These are phyloP conservation scores for Venturia canescens DNA, from an alignment of 1,140 invertebrate genomes.

Conservation along the genomic window DNA sequence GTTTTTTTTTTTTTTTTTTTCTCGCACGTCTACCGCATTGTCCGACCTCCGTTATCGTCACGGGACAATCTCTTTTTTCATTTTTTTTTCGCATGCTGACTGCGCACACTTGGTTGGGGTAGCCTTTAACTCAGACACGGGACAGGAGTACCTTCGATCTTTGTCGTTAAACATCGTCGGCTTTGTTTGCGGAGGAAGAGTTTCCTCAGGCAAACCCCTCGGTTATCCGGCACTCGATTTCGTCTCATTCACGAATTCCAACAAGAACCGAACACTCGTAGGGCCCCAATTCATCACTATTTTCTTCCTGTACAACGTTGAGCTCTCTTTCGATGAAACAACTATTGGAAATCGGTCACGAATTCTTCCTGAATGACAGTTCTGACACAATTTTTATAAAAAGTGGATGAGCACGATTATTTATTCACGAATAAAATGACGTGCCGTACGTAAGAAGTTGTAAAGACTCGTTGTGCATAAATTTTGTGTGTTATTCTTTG, in stretches of 20 bases:
- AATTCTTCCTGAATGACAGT: too few relatives aligned
- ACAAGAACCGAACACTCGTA: too few relatives aligned
- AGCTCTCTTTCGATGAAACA: too few relatives aligned
- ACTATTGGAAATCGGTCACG: too few relatives aligned
- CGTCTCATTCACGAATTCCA: too few relatives aligned
- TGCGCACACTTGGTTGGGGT: neutral
- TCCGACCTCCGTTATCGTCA: neutral
- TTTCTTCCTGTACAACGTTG: too few relatives aligned
- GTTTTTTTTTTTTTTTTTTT: slow-evolving; percentile 27
- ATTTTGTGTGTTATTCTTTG: neutral
- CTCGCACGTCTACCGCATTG: slow-evolving; percentile 21
- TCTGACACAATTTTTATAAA: neutral
- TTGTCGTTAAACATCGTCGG: too few relatives aligned
- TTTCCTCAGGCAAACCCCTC: neutral
- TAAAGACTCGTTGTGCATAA: neutral
- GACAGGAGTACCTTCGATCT: neutral
- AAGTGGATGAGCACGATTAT: neutral
- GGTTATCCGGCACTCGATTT: neutral
- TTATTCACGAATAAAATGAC: neutral
- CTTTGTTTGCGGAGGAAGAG: neutral
- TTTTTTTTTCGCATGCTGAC: slow-evolving; percentile 28
- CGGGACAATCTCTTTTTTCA: slow-evolving; percentile 6
- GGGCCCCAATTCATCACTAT: too few relatives aligned
- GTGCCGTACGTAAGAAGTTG: neutral
- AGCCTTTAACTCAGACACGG: neutral